These are phyloP conservation scores for Hypomecis atomaria DNA, from an alignment of 2,888 invertebrate genomes.

Conservation along the genomic window DNA sequence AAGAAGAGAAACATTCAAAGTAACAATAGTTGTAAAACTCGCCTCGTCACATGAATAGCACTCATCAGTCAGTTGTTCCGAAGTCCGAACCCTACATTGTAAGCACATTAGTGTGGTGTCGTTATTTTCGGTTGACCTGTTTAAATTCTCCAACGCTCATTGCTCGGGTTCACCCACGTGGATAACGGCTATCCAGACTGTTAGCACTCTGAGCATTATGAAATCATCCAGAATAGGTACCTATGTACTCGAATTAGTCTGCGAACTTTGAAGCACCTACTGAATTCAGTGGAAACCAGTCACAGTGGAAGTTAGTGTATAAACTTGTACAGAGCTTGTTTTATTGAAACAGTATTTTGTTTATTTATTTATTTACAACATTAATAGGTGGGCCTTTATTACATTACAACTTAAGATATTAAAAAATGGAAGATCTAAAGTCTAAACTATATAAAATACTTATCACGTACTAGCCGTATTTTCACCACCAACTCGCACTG, in stretches of 20 bases:
- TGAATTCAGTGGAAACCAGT: too few relatives aligned
- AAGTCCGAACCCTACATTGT: slow-evolving; percentile 34
- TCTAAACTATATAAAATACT: too few relatives aligned
- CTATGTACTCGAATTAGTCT: neutral
- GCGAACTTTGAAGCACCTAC: too few relatives aligned
- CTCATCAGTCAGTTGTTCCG: slow-evolving; percentile 13
- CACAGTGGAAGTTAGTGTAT: too few relatives aligned
- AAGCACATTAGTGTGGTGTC: slow-evolving; percentile 29
- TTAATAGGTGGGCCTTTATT: too few relatives aligned
- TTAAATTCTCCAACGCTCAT: slow-evolving; percentile 44
- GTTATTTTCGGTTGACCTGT: slow-evolving; percentile 53
- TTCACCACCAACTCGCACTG: too few relatives aligned
- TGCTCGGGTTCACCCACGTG: slow-evolving; percentile 40
- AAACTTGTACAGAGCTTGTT: too few relatives aligned
- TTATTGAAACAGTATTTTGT: too few relatives aligned
- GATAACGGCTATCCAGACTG: slow-evolving; percentile 18
- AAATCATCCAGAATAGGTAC: neutral
- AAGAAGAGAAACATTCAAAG: neutral
- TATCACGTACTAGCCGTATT: too few relatives aligned
- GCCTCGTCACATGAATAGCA: neutral
- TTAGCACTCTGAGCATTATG: slow-evolving; percentile 1
- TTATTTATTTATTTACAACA: too few relatives aligned
- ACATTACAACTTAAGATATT: too few relatives aligned
- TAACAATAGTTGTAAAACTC: neutral
- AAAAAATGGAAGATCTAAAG: too few relatives aligned